phyloP scores from a whole-genome alignment of 2,113 vertebrate species.

The Crypturellus undulatus region DNA sequence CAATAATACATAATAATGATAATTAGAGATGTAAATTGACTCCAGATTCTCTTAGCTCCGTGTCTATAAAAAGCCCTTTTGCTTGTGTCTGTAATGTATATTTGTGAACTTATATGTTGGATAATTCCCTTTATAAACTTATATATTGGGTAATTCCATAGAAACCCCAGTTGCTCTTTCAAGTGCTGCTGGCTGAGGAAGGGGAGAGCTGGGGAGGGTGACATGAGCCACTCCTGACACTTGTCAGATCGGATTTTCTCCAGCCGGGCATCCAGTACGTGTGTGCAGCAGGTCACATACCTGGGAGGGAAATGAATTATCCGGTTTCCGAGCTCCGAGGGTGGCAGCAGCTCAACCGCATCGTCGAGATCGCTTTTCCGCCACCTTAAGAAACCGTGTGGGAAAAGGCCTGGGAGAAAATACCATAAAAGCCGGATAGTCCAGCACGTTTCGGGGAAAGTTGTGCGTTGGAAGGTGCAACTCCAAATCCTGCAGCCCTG shows the following conservation, averaged over 20 bases:
- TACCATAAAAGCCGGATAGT: neutral
- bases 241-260: conserved; percentile 12
- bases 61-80: neutral
- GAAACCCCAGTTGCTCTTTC: neutral
- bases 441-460: neutral
- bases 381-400: neutral
- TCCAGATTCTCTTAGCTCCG: neutral
- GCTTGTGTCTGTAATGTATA: accelerated
- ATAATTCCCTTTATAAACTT: neutral
- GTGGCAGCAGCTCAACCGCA: neutral
- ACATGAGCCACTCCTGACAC: neutral
- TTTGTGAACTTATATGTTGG: neutral
- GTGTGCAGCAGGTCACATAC: neutral
- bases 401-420: neutral
- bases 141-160: neutral
- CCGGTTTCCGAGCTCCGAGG: neutral
- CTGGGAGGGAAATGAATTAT: conserved; percentile 8
- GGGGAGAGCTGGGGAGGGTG: neutral
- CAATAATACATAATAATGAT: neutral
- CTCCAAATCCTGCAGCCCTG: neutral
- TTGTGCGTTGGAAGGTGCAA: neutral
- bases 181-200: neutral
- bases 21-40: neutral
- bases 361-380: neutral
- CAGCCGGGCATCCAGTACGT: neutral